These are phyloP conservation scores for Nasua narica DNA, from an alignment of 2,797 vertebrate species.

Conservation along the genomic window DNA sequence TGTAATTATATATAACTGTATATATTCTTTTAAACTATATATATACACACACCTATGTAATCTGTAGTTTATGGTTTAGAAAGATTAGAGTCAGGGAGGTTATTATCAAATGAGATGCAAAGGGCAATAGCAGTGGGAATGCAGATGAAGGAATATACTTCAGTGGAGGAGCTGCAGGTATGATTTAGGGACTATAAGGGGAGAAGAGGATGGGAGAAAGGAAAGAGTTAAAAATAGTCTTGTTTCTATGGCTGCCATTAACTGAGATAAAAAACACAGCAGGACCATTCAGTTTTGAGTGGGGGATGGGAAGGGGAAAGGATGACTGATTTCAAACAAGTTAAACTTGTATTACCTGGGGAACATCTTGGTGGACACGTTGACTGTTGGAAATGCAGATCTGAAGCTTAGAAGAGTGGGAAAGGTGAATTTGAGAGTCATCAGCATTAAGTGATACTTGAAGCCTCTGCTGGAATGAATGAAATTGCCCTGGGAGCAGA, in stretches of 20 bases:
- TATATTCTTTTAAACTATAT: neutral
- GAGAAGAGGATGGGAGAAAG: neutral
- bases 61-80: neutral
- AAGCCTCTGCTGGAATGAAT: neutral
- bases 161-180: neutral
- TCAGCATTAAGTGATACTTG: neutral
- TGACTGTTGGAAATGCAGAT: neutral
- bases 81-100: neutral
- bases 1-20: neutral
- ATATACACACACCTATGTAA: neutral
- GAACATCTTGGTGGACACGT: neutral
- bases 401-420: neutral
- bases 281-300: neutral
- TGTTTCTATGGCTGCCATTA: neutral
- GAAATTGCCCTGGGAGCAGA: neutral
- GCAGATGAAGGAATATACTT: neutral
- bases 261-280: neutral
- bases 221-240: neutral
- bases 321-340: neutral
- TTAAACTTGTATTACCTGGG: constrained; percentile 21
- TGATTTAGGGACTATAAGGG: neutral
- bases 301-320: neutral
- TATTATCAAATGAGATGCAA: neutral
- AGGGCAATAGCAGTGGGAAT: neutral
- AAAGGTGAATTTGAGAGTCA: neutral